Conservation (phyloP, 2,113 vertebrate genomes). For the Vombatus ursinus region DNA sequence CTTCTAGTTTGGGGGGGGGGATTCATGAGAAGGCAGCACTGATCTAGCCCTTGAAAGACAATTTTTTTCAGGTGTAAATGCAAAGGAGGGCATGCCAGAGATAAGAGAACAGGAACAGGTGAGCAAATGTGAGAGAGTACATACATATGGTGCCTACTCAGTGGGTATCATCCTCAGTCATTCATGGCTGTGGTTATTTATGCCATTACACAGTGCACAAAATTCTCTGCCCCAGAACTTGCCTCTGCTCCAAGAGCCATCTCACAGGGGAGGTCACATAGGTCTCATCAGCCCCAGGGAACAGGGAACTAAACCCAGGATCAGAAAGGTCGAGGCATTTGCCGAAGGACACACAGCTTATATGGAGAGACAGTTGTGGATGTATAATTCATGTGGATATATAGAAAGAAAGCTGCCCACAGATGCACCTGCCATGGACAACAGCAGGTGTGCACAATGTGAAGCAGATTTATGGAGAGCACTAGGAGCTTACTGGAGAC, state of each 20-base stretch:
- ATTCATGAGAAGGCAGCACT: neutral
- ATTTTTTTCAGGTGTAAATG: neutral
- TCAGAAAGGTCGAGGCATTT: neutral
- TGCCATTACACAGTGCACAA: no score
- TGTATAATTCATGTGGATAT: no score
- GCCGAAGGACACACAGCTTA: neutral
- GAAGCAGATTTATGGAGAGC: no score
- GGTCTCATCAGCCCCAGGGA: no score
- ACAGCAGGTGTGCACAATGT: no score
- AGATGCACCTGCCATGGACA: no score
- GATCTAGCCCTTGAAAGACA: neutral
- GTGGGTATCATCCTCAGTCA: neutral
- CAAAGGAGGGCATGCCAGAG: neutral
- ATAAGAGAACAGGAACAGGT: neutral
- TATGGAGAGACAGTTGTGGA: no score
- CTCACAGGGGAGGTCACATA: no score
- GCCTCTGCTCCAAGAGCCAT: neutral
- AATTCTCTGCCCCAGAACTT: neutral
- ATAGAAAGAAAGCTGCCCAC: neutral
- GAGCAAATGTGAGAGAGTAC: neutral
- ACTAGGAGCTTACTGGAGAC: neutral
- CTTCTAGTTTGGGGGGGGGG: neutral
- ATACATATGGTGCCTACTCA: neutral
- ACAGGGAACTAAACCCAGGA: neutral
- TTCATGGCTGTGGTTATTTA: neutral